Conservation (phyloP, 23 tunicate species). For the Ascidia mentula region DNA sequence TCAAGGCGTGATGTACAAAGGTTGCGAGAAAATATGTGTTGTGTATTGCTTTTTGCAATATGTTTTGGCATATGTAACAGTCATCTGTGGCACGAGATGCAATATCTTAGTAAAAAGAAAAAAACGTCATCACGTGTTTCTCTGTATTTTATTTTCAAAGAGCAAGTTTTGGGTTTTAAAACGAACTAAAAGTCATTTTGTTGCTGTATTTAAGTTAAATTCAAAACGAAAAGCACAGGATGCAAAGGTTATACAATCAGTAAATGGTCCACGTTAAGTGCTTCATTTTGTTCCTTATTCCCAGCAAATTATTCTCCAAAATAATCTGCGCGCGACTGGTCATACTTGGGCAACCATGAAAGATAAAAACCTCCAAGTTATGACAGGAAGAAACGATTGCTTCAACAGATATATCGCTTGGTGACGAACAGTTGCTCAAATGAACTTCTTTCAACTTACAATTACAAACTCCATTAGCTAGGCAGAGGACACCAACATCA, state of each 20-base stretch:
- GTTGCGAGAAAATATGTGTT: too few relatives aligned
- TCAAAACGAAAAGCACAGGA: background rate
- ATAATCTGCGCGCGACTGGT: conserved; percentile 27
- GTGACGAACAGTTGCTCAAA: conserved; percentile 43
- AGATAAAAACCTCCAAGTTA: conserved; percentile 33
- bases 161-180: too few relatives aligned
- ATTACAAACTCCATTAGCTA: conserved; percentile 33
- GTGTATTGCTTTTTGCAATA: too few relatives aligned
- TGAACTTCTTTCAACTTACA: conserved; percentile 52
- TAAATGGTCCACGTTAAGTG: conserved; percentile 85
- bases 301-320: conserved; percentile 9
- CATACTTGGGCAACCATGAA: conserved; percentile 76
- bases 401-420: conserved; percentile 58
- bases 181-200: too few relatives aligned
- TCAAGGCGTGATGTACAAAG: too few relatives aligned
- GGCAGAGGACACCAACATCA: conserved; percentile 47
- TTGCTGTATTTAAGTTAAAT: too few relatives aligned
- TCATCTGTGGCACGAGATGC: too few relatives aligned
- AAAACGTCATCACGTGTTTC: too few relatives aligned
- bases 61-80: too few relatives aligned
- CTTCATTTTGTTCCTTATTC: conserved; percentile 16
- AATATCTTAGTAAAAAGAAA: too few relatives aligned
- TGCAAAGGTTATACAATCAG: conserved; percentile 1
- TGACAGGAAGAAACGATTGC: conserved; percentile 32
- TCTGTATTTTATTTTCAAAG: too few relatives aligned